A percentile compares a stretch with the other conserved stretches of the same genome.
These are phyloP conservation scores for Mionectes macconnelli DNA, from an alignment of 2,113 vertebrate species.

Conservation along the genomic window DNA sequence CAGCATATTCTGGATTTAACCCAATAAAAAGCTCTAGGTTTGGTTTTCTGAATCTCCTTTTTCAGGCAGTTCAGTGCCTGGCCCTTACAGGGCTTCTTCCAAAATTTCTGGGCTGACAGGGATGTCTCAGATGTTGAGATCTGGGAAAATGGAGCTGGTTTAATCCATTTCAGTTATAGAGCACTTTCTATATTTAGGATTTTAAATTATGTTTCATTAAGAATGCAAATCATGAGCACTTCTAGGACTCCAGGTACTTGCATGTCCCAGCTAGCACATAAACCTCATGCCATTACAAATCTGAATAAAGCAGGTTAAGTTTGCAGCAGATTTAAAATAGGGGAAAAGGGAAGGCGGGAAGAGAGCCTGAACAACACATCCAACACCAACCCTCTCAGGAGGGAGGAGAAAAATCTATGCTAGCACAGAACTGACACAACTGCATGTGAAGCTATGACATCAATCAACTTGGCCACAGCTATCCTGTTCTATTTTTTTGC, in stretches of 20 bases:
- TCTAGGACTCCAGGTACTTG: constrained; percentile 24
- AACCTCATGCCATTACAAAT: constrained; percentile 17
- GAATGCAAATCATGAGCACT: constrained; percentile 55
- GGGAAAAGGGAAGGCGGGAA: not conserved
- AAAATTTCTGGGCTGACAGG: not conserved
- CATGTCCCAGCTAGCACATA: constrained; percentile 49
- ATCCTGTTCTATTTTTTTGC: not conserved
- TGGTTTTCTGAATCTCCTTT: not conserved
- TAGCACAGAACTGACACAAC: not conserved
- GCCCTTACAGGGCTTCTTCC: not conserved
- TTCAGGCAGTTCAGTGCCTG: not conserved
- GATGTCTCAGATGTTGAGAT: not conserved
- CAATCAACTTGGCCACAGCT: not conserved
- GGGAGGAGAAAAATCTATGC: not conserved
- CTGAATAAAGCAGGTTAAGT: constrained; percentile 15
- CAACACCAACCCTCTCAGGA: not conserved
- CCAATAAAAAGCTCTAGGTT: not conserved
- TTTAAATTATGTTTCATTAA: constrained; percentile 58
- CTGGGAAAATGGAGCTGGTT: not conserved
- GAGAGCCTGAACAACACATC: not conserved
- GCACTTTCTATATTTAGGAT: constrained; percentile 49
- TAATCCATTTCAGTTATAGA: not conserved
- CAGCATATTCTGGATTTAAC: not conserved
- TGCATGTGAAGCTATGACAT: not conserved
- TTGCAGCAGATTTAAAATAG: constrained; percentile 29